These are phyloP conservation scores for Colaptes auratus DNA, from an alignment of 2,113 vertebrate genomes.

Conservation along the genomic window DNA sequence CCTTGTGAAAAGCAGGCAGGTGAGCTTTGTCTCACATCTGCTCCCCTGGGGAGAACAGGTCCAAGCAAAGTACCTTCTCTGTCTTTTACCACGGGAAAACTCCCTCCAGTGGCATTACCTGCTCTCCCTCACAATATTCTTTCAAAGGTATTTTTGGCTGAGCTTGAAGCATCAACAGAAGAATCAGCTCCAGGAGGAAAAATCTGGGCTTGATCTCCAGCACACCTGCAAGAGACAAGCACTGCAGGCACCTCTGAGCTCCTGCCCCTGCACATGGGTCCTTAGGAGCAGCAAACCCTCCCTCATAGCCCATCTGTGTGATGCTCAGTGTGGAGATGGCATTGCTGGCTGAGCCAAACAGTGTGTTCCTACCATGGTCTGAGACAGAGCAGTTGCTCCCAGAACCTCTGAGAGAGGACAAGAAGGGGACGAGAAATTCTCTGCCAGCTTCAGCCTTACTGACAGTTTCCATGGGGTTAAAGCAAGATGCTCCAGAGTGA, in stretches of 20 bases:
- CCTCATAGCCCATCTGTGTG: background rate
- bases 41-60: background rate
- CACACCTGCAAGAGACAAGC: background rate
- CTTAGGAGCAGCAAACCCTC: background rate
- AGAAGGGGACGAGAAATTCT: background rate
- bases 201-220: background rate
- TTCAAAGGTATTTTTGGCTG: background rate
- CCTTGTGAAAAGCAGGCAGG: background rate
- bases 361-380: background rate
- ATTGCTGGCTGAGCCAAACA: no score
- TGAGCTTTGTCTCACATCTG: background rate
- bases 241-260: background rate
- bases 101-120: background rate
- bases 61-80: background rate
- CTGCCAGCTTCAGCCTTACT: background rate
- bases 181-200: background rate
- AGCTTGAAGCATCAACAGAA: background rate
- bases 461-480: rapidly evolving
- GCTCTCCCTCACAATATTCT: background rate
- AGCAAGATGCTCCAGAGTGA: background rate
- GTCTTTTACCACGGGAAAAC: background rate
- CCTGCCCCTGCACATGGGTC: rapidly evolving
- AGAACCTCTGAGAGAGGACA: rapidly evolving
- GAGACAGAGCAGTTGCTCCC: background rate
- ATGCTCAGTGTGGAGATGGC: no score